Evolutionary conservation across 2,797 vertebrate genomes (phyloP), one percentile per base, ranked within the genome.

Genomic region (Danio tinwini): DNA sequence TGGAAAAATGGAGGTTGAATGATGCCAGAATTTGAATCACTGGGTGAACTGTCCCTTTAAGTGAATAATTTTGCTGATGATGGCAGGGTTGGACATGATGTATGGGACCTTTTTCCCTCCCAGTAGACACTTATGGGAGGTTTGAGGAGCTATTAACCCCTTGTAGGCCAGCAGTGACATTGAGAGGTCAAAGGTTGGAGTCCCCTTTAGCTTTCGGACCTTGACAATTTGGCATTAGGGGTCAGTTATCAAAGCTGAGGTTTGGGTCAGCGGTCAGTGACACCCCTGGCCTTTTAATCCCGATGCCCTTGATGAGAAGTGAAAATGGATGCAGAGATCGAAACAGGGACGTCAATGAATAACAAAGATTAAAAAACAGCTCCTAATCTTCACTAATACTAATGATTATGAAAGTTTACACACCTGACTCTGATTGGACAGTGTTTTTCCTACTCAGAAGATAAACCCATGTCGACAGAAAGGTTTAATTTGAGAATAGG

Each of bases 211-310:
- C 62, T 81, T 69, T 76, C 47, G 65, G 89, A 88, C 85, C 87
- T 7, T 81, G 85, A 89, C 84, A 88, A 89, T 90, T 90, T 87
- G 87, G 89, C 92, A 87, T 87, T 75, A 72, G 83, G 56, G n/a
- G 81, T 87, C 85, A 71, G 81, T 91, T 83, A 91, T 92, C 87
- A 93, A 92, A 93, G 91, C 90, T 80, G 83, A 88, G 88, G 89
- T 86, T 90, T 61, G 86, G 89, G 91, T 93, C 90, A 90, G 85
- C 58, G 89, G 89, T 88, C 89, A 88, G 83, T 40, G 82, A 88
- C 74, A 62, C 52, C 72, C 81, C 88, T 86, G 85, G 86, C 86
- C 91, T 91, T 90, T 91, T 85, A 88, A 83, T 84, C 88, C 81
- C 49, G 78, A 82, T 80, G 79, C 79, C 76, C 85, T 88, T 86